These are phyloP conservation scores for Drosophila mojavensis DNA, from an alignment of 1,140 invertebrate genomes.

Conservation along the genomic window DNA sequence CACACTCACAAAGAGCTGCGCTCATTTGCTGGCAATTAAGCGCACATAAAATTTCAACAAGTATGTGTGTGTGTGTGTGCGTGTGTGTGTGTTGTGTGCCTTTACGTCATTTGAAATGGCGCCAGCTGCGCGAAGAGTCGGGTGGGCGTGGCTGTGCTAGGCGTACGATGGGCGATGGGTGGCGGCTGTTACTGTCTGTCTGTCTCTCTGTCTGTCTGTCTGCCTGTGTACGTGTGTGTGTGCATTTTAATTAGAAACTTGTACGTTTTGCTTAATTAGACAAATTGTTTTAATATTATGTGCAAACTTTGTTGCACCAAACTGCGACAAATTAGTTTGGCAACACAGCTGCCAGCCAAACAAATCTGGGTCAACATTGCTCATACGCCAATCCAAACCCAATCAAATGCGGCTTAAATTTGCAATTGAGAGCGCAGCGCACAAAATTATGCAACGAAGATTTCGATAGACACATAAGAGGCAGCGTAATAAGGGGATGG, in stretches of 20 bases:
- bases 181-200: conserved; percentile 7
- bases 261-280: conserved; percentile 80
- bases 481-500: no score
- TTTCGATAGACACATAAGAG: no score
- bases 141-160: conserved; percentile 20
- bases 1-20: conserved; percentile 45
- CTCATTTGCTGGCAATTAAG: conserved; percentile 80
- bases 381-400: conserved; percentile 34
- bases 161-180: not conserved
- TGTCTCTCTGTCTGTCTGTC: conserved; percentile 2
- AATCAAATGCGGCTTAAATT: conserved; percentile 55
- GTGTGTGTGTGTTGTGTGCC: conserved; percentile 26
- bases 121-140: conserved; percentile 33
- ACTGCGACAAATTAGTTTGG: conserved; percentile 71
- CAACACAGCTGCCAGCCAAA: conserved; percentile 13
- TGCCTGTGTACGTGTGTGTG: conserved; percentile 23
- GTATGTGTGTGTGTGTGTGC: conserved; percentile 18
- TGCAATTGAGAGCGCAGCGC: conserved; percentile 14
- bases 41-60: conserved; percentile 51
- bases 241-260: conserved; percentile 79
- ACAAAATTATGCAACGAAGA: conserved; percentile 52
- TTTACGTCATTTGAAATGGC: conserved; percentile 58
- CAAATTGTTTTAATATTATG: conserved; percentile 76
- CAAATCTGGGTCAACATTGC: conserved; percentile 35
- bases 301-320: conserved; percentile 62